Base-by-base conservation (phyloP, 2,797 vertebrate genomes). In the Diglossa cyanea region DNA sequence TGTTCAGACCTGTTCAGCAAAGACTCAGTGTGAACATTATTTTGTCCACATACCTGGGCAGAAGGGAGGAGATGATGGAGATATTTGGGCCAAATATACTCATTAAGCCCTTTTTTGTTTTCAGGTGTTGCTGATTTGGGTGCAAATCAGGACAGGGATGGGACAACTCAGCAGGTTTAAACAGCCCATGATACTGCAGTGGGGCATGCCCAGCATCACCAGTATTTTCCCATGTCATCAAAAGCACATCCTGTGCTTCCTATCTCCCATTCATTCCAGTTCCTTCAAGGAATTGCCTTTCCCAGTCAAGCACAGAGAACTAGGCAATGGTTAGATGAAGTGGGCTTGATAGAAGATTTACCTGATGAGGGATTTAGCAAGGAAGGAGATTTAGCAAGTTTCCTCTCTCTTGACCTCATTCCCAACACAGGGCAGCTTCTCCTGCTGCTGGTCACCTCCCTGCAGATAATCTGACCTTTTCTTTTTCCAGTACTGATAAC, bases 401-500 rank as follows among this genome's bases (percentile, higher is more conserved):
- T 55, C 11, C 19, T 19, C 30, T 92, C 83, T 78, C n/a, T 13
- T 81, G 62, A 92, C 37, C 66, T 93, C 31, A 68, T 72, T 77
- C 58, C 58, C 26, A 68, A 23, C 0, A 1, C 54, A 51, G 47
- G 35, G 70, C 33, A 91, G 19, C 61, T 86, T 74, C 37, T 68
- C 40, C 82, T 88, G 44, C 66, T 90, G 63, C 44, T 66, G 48
- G 25, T 86, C 37, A 77, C 72, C 57, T 88, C 19, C 30, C 68
- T 91, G 51, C 40, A 68, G 66, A 53, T 62, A 78, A 90, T 61
- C 33, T 42, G 61, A 77, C 65, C 33, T 85, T 91, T 94, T 86
- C 18, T 74, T 88, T 90, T 50, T 66, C n/a, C 19, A 14, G 23
- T 21, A 26, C 24, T 40, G 13, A 14, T 61, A 77, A 67, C 17